A percentile compares a stretch with the other conserved stretches of the same genome.
Conservation (phyloP, 2,888 invertebrate species). For the Galerucella nymphaeae region DNA sequence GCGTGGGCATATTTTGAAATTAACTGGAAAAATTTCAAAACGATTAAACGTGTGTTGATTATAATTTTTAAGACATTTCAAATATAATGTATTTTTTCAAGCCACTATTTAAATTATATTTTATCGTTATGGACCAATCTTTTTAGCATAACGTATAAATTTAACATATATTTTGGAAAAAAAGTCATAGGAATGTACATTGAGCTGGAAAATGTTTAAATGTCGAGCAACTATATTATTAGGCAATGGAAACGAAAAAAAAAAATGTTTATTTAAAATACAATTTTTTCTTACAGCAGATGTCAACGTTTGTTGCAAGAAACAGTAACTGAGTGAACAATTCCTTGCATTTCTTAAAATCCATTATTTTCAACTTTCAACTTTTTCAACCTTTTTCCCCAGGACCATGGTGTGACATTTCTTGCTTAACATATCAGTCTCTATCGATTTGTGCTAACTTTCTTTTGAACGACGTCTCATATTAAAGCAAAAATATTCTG, state of each 20-base stretch:
- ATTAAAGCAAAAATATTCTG: no score
- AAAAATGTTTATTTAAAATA: neutral
- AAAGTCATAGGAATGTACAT: neutral
- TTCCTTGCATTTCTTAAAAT: no score
- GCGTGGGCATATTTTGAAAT: slow-evolving; percentile 8
- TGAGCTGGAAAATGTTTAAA: neutral
- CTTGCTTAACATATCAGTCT: no score
- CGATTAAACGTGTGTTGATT: neutral
- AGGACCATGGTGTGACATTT: no score
- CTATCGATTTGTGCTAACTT: no score
- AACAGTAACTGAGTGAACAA: no score
- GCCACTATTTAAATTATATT: neutral
- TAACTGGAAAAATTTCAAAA: neutral
- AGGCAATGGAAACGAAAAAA: slow-evolving; percentile 13
- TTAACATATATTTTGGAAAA: slow-evolving; percentile 3
- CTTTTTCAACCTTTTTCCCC: no score
- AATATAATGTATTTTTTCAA: neutral
- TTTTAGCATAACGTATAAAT: slow-evolving; percentile 1
- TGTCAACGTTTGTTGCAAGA: no score
- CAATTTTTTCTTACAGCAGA: no score
- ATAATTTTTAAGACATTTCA: neutral
- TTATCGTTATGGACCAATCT: slow-evolving; percentile 14
- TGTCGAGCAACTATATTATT: neutral
- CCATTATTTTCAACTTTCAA: no score
- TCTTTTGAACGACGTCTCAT: no score